Percentiles rank a stretch among this genome's conserved stretches.
Conservation (phyloP, 1,140 invertebrate genomes). For the Spodoptera litura region DNA sequence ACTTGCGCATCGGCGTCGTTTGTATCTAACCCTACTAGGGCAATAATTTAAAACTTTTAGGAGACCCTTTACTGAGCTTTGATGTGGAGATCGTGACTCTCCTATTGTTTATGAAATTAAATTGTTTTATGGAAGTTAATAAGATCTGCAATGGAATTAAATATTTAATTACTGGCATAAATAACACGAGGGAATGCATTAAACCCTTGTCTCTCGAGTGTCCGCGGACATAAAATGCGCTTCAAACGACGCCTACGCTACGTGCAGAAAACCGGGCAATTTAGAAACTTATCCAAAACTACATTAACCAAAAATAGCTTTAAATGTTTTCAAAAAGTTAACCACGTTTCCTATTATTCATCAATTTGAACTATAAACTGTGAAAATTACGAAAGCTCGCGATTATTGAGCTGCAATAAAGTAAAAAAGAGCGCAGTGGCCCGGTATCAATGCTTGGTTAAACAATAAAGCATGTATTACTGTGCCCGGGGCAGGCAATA, state of each 20-base stretch:
- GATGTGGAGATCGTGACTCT: background rate
- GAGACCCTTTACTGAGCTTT: background rate
- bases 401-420: background rate
- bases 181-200: background rate
- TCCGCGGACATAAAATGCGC: too few relatives aligned
- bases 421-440: background rate
- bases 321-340: too few relatives aligned
- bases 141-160: background rate
- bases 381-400: too few relatives aligned
- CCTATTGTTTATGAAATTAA: conserved; percentile 6
- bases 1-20: conserved; percentile 1
- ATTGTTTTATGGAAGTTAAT: conserved; percentile 16
- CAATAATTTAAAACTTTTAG: conserved; percentile 24
- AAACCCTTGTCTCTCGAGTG: too few relatives aligned
- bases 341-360: too few relatives aligned
- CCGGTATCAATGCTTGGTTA: background rate
- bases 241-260: too few relatives aligned
- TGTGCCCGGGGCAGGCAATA: background rate
- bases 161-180: background rate
- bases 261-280: too few relatives aligned
- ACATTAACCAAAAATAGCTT: too few relatives aligned
- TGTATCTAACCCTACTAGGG: background rate
- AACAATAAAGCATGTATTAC: conserved; percentile 32
- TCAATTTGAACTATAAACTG: too few relatives aligned
- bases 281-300: too few relatives aligned